Evolutionary conservation across 2,797 vertebrate genomes (phyloP), one percentile per base, ranked within the genome.

Genomic region (Heteromormyrus szaboi): DNA sequence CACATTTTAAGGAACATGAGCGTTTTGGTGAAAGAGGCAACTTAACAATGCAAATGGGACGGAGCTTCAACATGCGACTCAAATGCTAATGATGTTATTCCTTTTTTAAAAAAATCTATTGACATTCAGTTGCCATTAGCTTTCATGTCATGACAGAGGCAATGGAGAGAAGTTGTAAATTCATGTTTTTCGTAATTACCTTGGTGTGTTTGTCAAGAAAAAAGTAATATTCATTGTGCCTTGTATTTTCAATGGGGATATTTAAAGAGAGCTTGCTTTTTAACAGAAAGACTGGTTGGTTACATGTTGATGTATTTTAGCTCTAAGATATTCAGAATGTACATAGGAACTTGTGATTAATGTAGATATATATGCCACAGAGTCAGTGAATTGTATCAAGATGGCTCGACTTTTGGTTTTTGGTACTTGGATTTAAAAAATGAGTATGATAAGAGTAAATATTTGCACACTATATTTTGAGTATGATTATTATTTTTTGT

Each of bases 391-490:
- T 97, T 96, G 96, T 99, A 98, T 97, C 95, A 97, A 97, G 97
- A 98, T 97, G 97, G 97, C 97, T 99, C 97, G 98, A 97, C 92
- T 94, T 84, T 92, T 93, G 93, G 93, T 94, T 95, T 96, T 96
- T 94, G 95, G 95, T 96, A 96, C 95, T 96, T 72, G 29, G 88
- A 29, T 50, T 14, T 96, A 92, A 97, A 96, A 96, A 91, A 94
- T 94, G 94, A 93, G 93, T 72, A 86, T 85, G 81, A 84, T 54
- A 86, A 86, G 91, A 91, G 90, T 95, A 96, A 96, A 97, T 96
- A 97, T 98, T 99, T 99, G 98, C 98, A 99, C 98, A 99, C 97
- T 98, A 98, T 97, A 97, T 98, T 99, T 96, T 96, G 95, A 96
- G 96, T 96, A 95, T 96, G 96, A 91, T 92, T 96, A 98, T 99